Evolutionary conservation across 2,113 vertebrate genomes (phyloP), one percentile per base, ranked within the genome.

Genomic region (Chloropsis cyanopogon): DNA sequence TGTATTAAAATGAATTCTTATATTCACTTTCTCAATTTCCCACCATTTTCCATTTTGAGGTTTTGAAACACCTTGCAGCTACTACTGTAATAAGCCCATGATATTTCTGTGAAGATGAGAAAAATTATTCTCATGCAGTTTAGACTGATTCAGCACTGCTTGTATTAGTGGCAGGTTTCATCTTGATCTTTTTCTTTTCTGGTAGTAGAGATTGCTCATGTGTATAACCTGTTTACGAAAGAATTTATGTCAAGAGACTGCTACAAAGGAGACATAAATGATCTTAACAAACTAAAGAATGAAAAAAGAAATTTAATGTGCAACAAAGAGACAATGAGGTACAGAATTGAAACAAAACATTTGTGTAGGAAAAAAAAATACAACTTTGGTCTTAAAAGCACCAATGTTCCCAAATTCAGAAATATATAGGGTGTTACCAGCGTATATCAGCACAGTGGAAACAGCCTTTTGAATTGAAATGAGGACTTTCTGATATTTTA

Each of bases 231-330:
- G 72, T 88, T 96, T 93, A 86, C 0, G 0, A 83, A 92, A 89
- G 72, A 77, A 53, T 90, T 93, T 90, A 53, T 94, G 86, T 86
- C 92, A 86, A 95, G 76, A 93, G 76, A 75, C 70, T 91, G 75
- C 71, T 75, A 71, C 49, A 96, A 73, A 90, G 39, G 35, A 86
- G 79, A 75, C 24, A 84, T 47, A 88, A 90, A 82, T 6, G 2
- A 75, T 88, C 47, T 75, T 80, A 88, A 72, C 37, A 66, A 63
- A 39, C 33, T 52, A 24, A 88, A 92, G 52, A 88, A 83, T 54
- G 60, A 75, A 66, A 86, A 63, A 72, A 37, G 26, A 35, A 85
- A 90, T 80, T 82, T 90, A 82, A 66, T 33, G 28, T 83, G 57
- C 52, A 88, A 63, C 68, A 78, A 92, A 93, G 59, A 81, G 18